phyloP scores from a whole-genome alignment of 2,797 vertebrate genomes.

The Furcifer pardalis region DNA sequence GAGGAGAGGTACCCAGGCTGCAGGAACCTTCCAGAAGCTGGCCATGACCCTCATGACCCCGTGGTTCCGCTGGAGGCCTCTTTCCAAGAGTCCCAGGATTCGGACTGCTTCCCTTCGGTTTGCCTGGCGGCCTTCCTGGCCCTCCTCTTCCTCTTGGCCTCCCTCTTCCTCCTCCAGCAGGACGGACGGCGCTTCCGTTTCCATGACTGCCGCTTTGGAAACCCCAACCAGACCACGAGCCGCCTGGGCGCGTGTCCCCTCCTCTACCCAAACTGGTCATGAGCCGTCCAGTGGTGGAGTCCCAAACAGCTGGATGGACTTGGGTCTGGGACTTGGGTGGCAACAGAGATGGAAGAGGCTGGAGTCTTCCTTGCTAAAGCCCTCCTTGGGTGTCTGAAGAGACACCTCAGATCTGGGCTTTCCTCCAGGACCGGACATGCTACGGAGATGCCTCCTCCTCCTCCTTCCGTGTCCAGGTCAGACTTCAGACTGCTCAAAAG shows the following conservation, averaged over 20 bases:
- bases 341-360: not conserved
- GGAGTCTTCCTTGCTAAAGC: constrained; percentile 30
- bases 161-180: constrained; percentile 16
- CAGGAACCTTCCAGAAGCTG: not conserved
- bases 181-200: not conserved
- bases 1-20: not conserved
- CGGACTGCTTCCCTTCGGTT: constrained; percentile 51
- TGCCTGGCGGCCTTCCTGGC: constrained; percentile 45
- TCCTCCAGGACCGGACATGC: too few species aligned
- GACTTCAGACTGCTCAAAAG: too few species aligned
- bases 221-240: not conserved
- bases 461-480: too few species aligned
- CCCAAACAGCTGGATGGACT: not conserved
- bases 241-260: not conserved
- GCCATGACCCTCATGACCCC: not conserved
- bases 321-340: constrained; percentile 11
- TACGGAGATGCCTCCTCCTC: too few species aligned
- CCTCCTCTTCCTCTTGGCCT: constrained; percentile 55
- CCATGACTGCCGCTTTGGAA: not conserved
- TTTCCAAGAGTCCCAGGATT: not conserved
- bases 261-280: constrained; percentile 31
- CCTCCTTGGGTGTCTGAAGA: not conserved
- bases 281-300: not conserved
- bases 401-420: too few species aligned
- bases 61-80: fast-evolving